Base-by-base conservation (phyloP, 1,140 invertebrate species). In the Drosophila insularis region DNA sequence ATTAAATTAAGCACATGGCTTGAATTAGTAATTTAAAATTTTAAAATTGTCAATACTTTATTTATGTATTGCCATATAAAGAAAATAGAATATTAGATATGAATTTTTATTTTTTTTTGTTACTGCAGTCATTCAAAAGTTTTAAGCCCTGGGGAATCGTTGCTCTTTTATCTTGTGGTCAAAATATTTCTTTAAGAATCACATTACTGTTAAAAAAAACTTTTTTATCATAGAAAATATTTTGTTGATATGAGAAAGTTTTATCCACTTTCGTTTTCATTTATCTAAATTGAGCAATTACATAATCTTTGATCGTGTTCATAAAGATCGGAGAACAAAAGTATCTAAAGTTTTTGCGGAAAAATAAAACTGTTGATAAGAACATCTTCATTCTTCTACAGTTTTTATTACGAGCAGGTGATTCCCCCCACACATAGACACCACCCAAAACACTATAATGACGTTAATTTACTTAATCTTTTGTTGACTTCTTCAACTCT, bases 381-480 rank as follows among this genome's bases (percentile, higher is more conserved):
- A 50, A 21, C 7, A 46, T 17, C 43, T 21, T 46, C 17, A 17
- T 19, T 46, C 43, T 46, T 50, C 17, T 50, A 50, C 2, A 50
- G 19, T 50, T 50, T 27, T 46, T 19, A 50, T 6, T 46, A 50
- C 3, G 1, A 50, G 14, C 43, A 50, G 43, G 43, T 50, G 43
- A 50, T 21, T 50, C 8, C 43, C 43, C 43, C 10, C n/a, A 8
- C 14, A 4, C 23, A 27, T 4, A 27, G 4, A 27, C 7, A 21
- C 10, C 17, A 8, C 19, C 2, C 17, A 17, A 17, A 7, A 4
- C 13, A 50, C 43, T 46, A 50, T 50, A 11, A 50, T 50, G 43
- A 50, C 43, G 43, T 50, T 50, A 50, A 50, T 50, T 21, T 21
- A 50, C 19, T 50, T 50, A 50, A 50, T 50, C 43, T 50, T 21